These are phyloP conservation scores for Atrichornis clamosus DNA, from an alignment of 2,113 vertebrate genomes.

Conservation along the genomic window DNA sequence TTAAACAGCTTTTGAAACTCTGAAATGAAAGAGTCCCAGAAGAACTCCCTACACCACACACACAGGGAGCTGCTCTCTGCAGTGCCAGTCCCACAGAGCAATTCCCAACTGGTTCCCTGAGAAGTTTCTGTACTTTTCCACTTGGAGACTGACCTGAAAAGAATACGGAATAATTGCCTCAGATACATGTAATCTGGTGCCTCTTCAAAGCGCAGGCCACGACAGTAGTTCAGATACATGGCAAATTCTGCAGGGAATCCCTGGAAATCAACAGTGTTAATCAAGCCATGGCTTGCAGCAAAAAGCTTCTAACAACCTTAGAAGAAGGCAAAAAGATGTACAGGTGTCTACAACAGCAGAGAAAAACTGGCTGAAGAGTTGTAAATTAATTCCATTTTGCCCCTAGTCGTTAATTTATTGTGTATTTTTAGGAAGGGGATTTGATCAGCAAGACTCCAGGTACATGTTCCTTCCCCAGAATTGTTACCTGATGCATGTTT, in stretches of 20 bases:
- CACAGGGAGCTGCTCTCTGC: background rate
- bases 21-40: background rate
- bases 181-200: slow-evolving; percentile 99
- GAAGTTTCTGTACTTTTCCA: slow-evolving; percentile 13
- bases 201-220: slow-evolving; percentile 97
- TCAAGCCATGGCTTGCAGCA: background rate
- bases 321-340: background rate
- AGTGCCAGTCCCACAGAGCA: background rate
- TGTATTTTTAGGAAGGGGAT: background rate
- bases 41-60: background rate
- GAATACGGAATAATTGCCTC: slow-evolving; percentile 98
- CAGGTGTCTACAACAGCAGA: background rate
- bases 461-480: background rate
- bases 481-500: background rate
- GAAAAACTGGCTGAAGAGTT: background rate
- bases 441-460: background rate
- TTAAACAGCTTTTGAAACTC: background rate
- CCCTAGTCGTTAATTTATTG: background rate
- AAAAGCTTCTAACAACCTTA: background rate
- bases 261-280: slow-evolving; percentile 71
- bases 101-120: background rate
- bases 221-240: slow-evolving; percentile 99
- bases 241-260: slow-evolving; percentile 99
- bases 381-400: background rate
- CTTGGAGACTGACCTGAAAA: slow-evolving; percentile 89